Percentiles rank a stretch among this genome's conserved stretches.
phyloP scores from a whole-genome alignment of 1,140 invertebrate species.

The Heliothis subflexa region DNA sequence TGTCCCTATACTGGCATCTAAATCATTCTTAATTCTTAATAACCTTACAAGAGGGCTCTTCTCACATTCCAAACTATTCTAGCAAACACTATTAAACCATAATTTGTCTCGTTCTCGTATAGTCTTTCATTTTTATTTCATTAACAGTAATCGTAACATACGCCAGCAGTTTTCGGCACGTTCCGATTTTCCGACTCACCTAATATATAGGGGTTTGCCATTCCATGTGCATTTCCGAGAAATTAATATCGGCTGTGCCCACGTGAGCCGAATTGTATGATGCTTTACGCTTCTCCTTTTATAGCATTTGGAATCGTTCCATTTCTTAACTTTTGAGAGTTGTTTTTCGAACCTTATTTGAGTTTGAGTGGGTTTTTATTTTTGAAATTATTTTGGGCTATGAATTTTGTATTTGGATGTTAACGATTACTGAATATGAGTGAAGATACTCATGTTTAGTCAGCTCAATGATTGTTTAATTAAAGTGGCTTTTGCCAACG shows the following conservation, averaged over 20 bases:
- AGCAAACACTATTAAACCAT: slow-evolving; percentile 29
- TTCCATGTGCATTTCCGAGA: slow-evolving; percentile 50
- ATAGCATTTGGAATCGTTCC: slow-evolving; percentile 31
- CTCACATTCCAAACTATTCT: neutral
- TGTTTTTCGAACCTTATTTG: slow-evolving; percentile 35
- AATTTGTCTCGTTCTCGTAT: slow-evolving; percentile 6
- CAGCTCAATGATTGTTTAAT: neutral
- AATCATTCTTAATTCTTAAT: neutral
- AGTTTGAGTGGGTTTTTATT: slow-evolving; percentile 13
- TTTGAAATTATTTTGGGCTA: slow-evolving; percentile 16
- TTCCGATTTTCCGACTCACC: neutral
- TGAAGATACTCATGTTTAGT: neutral
- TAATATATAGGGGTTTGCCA: slow-evolving; percentile 29
- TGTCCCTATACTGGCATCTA: neutral
- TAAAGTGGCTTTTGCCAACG: no score
- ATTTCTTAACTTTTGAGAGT: slow-evolving; percentile 31
- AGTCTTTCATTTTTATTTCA: slow-evolving; percentile 47
- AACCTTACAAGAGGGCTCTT: neutral
- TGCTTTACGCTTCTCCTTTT: slow-evolving; percentile 38
- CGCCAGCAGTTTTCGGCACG: slow-evolving; percentile 30
- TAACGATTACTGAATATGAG: no score
- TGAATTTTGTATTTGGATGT: slow-evolving; percentile 16
- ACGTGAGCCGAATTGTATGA: slow-evolving; percentile 52
- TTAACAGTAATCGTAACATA: slow-evolving; percentile 40
- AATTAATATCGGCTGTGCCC: slow-evolving; percentile 49